Evolutionary conservation across 2,113 vertebrate genomes (phyloP).

Genomic region (Nannospalax galili): DNA sequence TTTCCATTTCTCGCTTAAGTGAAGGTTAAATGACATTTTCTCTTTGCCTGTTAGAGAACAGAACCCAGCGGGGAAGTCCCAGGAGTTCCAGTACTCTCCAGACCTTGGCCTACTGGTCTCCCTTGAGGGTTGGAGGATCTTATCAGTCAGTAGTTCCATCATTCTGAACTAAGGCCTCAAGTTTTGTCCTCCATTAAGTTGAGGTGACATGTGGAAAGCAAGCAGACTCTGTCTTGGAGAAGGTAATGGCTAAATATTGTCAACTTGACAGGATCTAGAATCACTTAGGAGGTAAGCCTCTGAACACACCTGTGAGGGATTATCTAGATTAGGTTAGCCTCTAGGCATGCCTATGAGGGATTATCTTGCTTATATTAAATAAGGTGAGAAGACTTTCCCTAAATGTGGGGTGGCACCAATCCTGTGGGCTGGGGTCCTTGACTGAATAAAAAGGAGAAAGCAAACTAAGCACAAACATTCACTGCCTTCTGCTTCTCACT

Average conservation of each 20-base stretch:
- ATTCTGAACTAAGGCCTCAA: not conserved
- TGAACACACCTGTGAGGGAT: not conserved
- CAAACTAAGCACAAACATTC: not conserved
- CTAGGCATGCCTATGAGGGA: not conserved
- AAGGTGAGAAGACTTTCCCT: not conserved
- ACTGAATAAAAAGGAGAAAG: not conserved
- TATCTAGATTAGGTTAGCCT: too few relatives aligned
- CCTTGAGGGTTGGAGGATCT: not conserved
- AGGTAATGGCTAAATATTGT: not conserved
- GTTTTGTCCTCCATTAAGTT: not conserved
- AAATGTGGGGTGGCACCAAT: not conserved
- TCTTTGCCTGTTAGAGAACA: not conserved
- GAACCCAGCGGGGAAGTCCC: too few relatives aligned
- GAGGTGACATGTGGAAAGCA: too few relatives aligned
- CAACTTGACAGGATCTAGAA: not conserved
- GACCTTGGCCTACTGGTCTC: not conserved
- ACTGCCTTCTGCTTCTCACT: not conserved
- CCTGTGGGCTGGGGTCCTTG: not conserved
- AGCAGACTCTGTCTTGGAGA: too few relatives aligned
- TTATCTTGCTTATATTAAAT: not conserved
- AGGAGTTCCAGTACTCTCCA: accelerated
- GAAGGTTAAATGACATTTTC: not conserved
- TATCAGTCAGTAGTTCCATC: accelerated
- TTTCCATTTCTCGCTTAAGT: accelerated
- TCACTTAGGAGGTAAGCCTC: not conserved